A percentile compares a stretch with the other conserved stretches of the same genome.
Evolutionary conservation across 1,140 invertebrate species (phyloP).

Genomic region (Sitophilus oryzae): DNA sequence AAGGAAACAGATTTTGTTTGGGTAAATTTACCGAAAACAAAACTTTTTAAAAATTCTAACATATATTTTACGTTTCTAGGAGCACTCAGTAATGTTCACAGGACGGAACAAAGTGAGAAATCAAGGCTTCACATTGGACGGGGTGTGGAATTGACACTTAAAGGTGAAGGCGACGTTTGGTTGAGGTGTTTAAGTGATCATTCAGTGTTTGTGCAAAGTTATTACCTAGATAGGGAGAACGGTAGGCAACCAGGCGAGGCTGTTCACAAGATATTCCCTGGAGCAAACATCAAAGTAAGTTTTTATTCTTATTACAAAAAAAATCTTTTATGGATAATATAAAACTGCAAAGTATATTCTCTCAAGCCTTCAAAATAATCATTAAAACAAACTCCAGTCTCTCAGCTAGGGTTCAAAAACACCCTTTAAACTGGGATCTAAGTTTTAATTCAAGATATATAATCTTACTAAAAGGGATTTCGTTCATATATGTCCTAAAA

Average conservation of each 20-base stretch:
- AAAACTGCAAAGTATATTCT: too few relatives aligned
- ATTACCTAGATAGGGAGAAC: conserved; percentile 94
- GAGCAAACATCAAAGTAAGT: conserved; percentile 86
- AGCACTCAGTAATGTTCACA: conserved; percentile 96
- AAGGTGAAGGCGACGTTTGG: conserved; percentile 96
- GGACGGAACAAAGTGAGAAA: conserved; percentile 87
- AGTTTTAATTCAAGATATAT: too few relatives aligned
- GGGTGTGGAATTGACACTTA: conserved; percentile 86
- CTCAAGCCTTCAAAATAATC: too few relatives aligned
- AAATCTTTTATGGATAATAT: too few relatives aligned
- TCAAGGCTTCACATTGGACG: conserved; percentile 77
- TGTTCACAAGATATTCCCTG: conserved; percentile 98
- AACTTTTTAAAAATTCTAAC: background rate
- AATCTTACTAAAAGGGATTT: too few relatives aligned
- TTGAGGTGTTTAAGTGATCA: conserved; percentile 92
- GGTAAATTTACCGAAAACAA: conserved; percentile 2
- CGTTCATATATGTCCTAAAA: too few relatives aligned
- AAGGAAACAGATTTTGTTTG: conserved; percentile 90
- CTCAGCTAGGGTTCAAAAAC: too few relatives aligned
- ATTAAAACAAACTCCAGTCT: too few relatives aligned
- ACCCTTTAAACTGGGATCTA: too few relatives aligned
- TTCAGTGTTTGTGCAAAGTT: conserved; percentile 97
- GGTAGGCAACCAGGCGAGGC: conserved; percentile 93
- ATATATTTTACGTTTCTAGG: too few relatives aligned
- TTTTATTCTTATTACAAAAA: background rate